Conservation (phyloP, 2,797 vertebrate species). For the Psittacula echo region DNA sequence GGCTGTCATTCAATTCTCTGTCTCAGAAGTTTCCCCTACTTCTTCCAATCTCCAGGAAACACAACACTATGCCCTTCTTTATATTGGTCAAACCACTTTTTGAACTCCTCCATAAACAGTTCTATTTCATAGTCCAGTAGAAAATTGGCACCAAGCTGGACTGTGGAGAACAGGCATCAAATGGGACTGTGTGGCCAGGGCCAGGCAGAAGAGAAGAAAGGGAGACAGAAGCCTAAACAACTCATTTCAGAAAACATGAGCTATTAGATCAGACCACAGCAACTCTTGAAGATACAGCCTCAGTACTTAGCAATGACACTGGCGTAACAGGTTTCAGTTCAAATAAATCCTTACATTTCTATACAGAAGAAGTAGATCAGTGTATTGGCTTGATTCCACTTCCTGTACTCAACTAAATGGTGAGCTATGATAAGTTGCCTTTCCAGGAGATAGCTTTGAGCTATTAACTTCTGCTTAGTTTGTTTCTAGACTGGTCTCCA, state of each 20-base stretch:
- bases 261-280: neutral
- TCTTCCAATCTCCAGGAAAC: neutral
- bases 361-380: neutral
- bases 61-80: neutral
- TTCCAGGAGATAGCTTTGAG: neutral
- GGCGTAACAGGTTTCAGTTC: neutral
- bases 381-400: neutral
- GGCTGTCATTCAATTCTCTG: neutral
- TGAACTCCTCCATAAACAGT: neutral
- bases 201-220: neutral
- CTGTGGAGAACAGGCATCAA: neutral
- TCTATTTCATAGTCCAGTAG: neutral
- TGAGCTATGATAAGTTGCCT: neutral
- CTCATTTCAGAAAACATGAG: neutral
- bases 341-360: neutral
- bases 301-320: neutral
- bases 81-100: neutral
- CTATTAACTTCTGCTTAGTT: neutral
- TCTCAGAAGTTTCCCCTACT: neutral
- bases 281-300: neutral
- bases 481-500: neutral
- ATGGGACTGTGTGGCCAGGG: neutral
- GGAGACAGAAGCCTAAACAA: neutral
- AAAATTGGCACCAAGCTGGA: neutral
- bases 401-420: neutral